Evolutionary conservation across 2,888 invertebrate species (phyloP).

Genomic region (Drosophila seclusa): DNA sequence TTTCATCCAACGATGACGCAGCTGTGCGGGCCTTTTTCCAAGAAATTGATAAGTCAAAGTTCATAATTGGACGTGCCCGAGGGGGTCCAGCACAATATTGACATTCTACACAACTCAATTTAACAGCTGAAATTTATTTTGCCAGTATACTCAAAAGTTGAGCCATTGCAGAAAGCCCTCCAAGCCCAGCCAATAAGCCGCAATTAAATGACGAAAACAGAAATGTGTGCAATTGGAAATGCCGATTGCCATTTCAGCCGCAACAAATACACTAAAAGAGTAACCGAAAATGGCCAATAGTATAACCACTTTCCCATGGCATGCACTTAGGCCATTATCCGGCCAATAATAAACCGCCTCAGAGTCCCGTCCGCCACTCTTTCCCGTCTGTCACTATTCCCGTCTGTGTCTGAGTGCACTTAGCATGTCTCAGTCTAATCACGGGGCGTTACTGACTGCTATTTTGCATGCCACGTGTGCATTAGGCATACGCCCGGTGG

Average conservation of each 20-base stretch:
- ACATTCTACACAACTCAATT: conserved; percentile 43
- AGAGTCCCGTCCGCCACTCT: neutral
- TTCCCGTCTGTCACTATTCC: neutral
- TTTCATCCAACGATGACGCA: conserved; percentile 37
- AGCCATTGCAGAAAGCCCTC: neutral
- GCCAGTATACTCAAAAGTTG: conserved; percentile 11
- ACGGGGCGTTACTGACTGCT: conserved; percentile 74
- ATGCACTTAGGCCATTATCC: conserved; percentile 57
- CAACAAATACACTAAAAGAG: conserved; percentile 36
- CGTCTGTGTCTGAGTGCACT: conserved; percentile 49
- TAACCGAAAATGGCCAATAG: conserved; percentile 29
- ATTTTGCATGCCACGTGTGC: conserved; percentile 70
- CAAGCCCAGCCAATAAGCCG: conserved; percentile 1
- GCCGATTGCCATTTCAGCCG: conserved; percentile 28
- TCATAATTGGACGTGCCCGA: conserved; percentile 61
- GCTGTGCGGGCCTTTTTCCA: conserved; percentile 49
- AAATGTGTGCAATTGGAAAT: conserved; percentile 61
- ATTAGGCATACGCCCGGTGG: conserved; percentile 59
- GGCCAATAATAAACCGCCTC: conserved; percentile 3
- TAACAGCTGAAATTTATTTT: conserved; percentile 34
- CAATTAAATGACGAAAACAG: conserved; percentile 38
- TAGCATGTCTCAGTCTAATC: conserved; percentile 74
- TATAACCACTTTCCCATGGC: conserved; percentile 46
- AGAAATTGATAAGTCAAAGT: conserved; percentile 77
- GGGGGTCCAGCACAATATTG: conserved; percentile 28